phyloP scores from a whole-genome alignment of 2,113 vertebrate genomes.

The Todiramphus saurophagus region DNA sequence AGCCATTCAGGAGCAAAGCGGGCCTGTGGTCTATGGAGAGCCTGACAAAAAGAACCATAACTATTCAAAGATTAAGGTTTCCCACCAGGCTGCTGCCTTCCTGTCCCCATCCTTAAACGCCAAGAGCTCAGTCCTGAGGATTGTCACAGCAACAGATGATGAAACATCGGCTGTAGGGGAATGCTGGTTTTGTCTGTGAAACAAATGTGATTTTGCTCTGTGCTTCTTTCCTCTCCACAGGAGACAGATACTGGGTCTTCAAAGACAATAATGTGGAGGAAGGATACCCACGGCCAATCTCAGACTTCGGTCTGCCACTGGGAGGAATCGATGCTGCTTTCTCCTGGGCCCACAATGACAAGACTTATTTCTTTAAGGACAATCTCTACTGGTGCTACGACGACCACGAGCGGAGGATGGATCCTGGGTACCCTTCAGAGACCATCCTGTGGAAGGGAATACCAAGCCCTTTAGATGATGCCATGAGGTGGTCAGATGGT shows the following conservation, averaged over 20 bases:
- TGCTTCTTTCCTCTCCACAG: slow-evolving; percentile 71
- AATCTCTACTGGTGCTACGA: slow-evolving; percentile 90
- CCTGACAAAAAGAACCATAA: neutral
- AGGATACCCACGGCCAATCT: slow-evolving; percentile 90
- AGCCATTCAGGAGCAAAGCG: fast-evolving
- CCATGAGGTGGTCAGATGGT: slow-evolving; percentile 96
- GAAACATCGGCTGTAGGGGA: neutral
- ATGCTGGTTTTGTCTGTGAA: neutral
- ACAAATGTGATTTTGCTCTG: neutral
- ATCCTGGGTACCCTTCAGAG: slow-evolving; percentile 89
- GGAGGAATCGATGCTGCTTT: slow-evolving; percentile 90
- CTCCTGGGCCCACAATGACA: slow-evolving; percentile 92
- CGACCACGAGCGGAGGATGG: slow-evolving; percentile 87
- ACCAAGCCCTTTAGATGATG: slow-evolving; percentile 86
- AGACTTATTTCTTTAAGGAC: slow-evolving; percentile 98
- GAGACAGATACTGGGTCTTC: slow-evolving; percentile 95
- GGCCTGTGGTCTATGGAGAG: neutral
- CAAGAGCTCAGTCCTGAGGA: neutral
- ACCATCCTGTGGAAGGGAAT: slow-evolving; percentile 88
- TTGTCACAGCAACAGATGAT: neutral
- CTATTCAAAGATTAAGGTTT: neutral
- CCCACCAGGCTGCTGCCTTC: neutral
- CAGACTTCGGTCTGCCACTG: slow-evolving; percentile 87
- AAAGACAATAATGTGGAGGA: slow-evolving; percentile 95
- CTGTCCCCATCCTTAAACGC: neutral